These are phyloP conservation scores for Microhierax caerulescens DNA, from an alignment of 2,797 vertebrate genomes.

Conservation along the genomic window DNA sequence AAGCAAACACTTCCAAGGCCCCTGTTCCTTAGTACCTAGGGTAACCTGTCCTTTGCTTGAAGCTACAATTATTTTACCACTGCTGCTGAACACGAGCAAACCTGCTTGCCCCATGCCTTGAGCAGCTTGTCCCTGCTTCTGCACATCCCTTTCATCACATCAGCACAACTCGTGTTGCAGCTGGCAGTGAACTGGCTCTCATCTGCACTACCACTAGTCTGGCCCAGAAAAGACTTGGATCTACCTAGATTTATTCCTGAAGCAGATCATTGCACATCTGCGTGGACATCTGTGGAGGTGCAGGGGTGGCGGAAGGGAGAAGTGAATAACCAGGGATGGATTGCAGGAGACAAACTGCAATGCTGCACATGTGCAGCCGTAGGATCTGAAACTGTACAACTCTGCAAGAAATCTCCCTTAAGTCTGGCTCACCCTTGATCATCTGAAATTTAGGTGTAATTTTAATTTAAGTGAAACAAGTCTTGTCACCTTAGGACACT, in stretches of 20 bases:
- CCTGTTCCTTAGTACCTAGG: neutral
- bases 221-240: neutral
- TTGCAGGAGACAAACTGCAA: neutral
- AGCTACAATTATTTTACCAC: neutral
- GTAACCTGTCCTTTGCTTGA: neutral
- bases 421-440: neutral
- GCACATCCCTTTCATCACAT: neutral
- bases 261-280: neutral
- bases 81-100: neutral
- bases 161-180: neutral
- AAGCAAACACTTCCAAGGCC: neutral
- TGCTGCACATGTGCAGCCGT: rapidly evolving
- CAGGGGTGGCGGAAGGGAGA: neutral
- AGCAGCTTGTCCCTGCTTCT: neutral
- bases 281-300: neutral
- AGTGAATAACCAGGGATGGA: neutral
- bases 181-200: neutral
- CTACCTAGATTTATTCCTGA: neutral
- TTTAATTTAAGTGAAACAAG: neutral
- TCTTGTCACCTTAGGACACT: neutral
- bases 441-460: neutral
- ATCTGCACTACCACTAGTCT: neutral
- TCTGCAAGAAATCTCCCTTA: neutral
- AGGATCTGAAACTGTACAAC: neutral
- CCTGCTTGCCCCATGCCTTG: neutral